Base-by-base conservation (phyloP, 2,888 invertebrate genomes). In the Uropetala carovei region DNA sequence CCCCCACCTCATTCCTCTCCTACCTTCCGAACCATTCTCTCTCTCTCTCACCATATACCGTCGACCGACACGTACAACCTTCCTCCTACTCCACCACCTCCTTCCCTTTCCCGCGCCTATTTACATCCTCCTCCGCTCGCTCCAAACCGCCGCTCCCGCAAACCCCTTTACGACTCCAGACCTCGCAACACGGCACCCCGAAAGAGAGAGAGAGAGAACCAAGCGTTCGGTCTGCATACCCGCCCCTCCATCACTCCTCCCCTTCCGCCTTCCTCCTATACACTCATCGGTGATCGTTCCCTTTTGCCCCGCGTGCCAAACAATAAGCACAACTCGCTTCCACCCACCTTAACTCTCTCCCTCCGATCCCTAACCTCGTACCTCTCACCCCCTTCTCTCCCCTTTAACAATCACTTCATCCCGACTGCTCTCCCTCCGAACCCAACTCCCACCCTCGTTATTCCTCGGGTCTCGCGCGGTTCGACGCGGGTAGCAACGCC, bases 391-490 rank as follows among this genome's bases (percentile, higher is more conserved):
- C n/a, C n/a, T n/a, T 27, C 68, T n/a, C 68, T 58, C 58, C 22
- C 85, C 58, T 27, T 86, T 16, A 60, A 16, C 86, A 86, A 64
- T 89, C 43, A 64, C 89, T 89, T 64, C 89, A 89, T 64, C 43
- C 30, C 11, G 43, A n/a, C 89, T 22, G 59, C 60, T 60, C 60
- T 16, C 60, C 22, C 27, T 30, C 27, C 30, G 30, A 82, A 43
- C 83, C 22, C 83, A 83, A 2, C 14, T 60, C 59, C 27, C 60
- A 27, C 58, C 59, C n/a, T 86, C 43, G 22, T 85, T 16, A 22
- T 60, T 22, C 86, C 22, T 16, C 27, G 27, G 58, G 59, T 59
- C 59, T 14, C 16, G 60, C 43, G 83, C 83, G n/a, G 83, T 56
- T 83, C 18, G 56, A 18, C 57, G 83, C 30, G 59, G 86, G 86